phyloP scores from a whole-genome alignment of 2,888 invertebrate genomes.

The Dryomyza anilis region DNA sequence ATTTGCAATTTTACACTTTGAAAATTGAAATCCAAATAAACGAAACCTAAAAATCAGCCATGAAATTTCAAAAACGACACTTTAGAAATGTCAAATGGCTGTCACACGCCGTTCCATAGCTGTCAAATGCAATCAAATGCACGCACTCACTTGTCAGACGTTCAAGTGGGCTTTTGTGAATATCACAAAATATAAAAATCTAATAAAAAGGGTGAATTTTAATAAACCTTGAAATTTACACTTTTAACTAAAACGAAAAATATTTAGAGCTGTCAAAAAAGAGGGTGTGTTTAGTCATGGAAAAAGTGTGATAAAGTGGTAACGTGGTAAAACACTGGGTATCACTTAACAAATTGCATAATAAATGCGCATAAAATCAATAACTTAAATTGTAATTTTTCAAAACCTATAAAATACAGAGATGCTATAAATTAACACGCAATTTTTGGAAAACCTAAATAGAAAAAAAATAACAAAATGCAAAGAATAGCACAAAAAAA shows the following conservation, averaged over 20 bases:
- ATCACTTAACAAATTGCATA: constrained; percentile 24
- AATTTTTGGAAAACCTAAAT: background rate
- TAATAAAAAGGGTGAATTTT: too few species aligned
- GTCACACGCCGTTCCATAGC: constrained; percentile 4
- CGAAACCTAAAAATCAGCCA: background rate
- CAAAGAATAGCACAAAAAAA: background rate
- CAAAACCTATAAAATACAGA: background rate
- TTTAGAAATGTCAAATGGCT: background rate
- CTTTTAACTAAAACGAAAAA: background rate
- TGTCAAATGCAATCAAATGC: constrained; percentile 4
- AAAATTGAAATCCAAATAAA: too few species aligned
- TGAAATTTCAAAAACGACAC: background rate
- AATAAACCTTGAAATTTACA: too few species aligned
- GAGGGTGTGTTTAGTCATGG: background rate
- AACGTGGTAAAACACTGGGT: background rate
- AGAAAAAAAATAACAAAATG: background rate
- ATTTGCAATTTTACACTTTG: too few species aligned
- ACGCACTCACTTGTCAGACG: background rate
- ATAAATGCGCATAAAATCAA: constrained; percentile 26
- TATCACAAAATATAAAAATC: too few species aligned
- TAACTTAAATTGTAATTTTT: constrained; percentile 10
- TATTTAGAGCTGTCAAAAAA: constrained; percentile 3
- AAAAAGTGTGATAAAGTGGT: background rate
- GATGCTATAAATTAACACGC: constrained; percentile 21
- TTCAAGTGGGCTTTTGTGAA: background rate